These are phyloP conservation scores for Teinopalpus imperialis DNA, from an alignment of 2,888 invertebrate genomes.

Conservation along the genomic window DNA sequence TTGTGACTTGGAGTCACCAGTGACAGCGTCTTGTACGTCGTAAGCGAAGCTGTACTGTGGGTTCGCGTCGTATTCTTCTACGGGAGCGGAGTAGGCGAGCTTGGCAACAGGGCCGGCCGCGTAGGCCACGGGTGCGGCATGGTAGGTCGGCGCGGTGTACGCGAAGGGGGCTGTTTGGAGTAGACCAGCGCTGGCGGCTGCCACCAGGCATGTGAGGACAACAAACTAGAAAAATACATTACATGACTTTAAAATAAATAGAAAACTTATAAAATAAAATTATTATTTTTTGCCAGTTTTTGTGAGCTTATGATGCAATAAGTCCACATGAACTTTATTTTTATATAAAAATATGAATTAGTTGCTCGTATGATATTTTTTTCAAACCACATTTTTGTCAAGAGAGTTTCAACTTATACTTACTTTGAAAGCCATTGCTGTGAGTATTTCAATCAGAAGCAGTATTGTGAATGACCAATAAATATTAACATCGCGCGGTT, in stretches of 20 bases:
- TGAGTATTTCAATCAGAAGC: not conserved
- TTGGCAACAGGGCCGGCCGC: slow-evolving; percentile 25
- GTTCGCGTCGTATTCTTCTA: slow-evolving; percentile 55
- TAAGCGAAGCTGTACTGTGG: slow-evolving; percentile 77
- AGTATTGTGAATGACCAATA: not conserved
- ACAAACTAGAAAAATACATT: slow-evolving; percentile 49
- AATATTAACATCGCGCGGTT: not conserved
- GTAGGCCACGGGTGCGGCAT: slow-evolving; percentile 44
- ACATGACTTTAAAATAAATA: not conserved
- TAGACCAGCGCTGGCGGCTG: slow-evolving; percentile 54
- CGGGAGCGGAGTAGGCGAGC: no score
- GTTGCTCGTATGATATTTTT: no score
- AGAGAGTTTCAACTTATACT: no score
- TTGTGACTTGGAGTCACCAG: slow-evolving; percentile 66
- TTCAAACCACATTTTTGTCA: no score
- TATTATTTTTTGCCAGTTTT: no score
- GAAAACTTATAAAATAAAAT: no score
- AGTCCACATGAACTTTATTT: no score
- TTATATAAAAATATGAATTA: no score
- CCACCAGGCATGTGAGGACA: slow-evolving; percentile 56
- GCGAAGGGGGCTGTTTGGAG: slow-evolving; percentile 46
- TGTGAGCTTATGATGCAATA: no score
- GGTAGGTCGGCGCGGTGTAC: slow-evolving; percentile 42
- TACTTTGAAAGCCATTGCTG: slow-evolving; percentile 70
- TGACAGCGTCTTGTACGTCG: slow-evolving; percentile 60